phyloP scores from a whole-genome alignment of 2,797 vertebrate genomes.

The Podarcis lilfordi region DNA sequence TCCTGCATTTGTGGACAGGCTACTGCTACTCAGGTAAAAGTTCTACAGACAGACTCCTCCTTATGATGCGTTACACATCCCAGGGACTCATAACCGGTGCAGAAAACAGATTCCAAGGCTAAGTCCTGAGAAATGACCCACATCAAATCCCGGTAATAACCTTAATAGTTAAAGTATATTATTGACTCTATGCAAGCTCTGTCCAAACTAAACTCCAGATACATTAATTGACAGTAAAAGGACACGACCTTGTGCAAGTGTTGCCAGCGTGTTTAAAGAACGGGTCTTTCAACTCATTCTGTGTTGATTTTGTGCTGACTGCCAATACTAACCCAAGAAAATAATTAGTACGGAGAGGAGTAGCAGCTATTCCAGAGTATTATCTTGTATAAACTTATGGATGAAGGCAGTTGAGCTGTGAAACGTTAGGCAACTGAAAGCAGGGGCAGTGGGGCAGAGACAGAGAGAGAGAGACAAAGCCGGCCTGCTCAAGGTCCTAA shows the following conservation, averaged over 20 bases:
- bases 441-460: no score
- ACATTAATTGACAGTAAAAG: not conserved
- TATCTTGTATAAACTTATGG: not conserved
- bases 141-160: not conserved
- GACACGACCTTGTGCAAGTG: not conserved
- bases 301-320: not conserved
- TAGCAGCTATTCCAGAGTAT: not conserved
- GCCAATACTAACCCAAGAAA: not conserved
- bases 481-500: not conserved
- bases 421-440: not conserved
- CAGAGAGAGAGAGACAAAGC: not conserved
- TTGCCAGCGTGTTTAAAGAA: not conserved
- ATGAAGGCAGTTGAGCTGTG: not conserved
- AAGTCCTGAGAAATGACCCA: not conserved
- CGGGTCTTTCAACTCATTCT: not conserved
- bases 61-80: no score
- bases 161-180: not conserved
- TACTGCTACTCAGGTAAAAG: not conserved
- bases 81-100: no score
- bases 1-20: not conserved
- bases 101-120: not conserved
- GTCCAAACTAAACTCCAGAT: not conserved
- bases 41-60: no score
- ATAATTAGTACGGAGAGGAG: not conserved
- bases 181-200: not conserved